Percentiles rank a stretch among this genome's conserved stretches.
phyloP scores from a whole-genome alignment of 2,113 vertebrate genomes.

The Phaethon lepturus region DNA sequence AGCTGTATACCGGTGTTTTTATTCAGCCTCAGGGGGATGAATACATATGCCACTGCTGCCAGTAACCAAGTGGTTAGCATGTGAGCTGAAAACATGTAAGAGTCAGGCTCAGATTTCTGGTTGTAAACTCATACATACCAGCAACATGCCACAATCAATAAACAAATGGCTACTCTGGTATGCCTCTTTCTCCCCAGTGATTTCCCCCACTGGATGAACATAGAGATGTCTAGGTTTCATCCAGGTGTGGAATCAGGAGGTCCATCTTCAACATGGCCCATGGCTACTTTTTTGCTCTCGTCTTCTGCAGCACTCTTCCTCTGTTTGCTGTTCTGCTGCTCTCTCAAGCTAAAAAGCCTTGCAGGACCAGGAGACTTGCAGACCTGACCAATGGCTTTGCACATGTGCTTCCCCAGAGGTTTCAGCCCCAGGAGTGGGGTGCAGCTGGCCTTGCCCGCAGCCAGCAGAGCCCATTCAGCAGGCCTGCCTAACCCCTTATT shows the following conservation, averaged over 20 bases:
- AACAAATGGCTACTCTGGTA: neutral
- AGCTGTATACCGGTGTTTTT: neutral
- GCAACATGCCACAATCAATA: neutral
- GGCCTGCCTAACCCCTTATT: neutral
- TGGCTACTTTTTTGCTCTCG: neutral
- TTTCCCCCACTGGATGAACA: neutral
- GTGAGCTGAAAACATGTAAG: neutral
- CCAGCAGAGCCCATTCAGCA: neutral
- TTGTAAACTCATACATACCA: neutral
- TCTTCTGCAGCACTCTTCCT: neutral
- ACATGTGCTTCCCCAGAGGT: neutral
- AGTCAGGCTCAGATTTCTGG: neutral
- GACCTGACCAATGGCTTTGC: neutral
- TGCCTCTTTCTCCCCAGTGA: neutral
- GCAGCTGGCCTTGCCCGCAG: neutral
- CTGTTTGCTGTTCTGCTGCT: neutral
- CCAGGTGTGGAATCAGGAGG: neutral
- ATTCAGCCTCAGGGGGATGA: neutral
- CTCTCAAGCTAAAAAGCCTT: neutral
- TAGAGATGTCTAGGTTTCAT: neutral
- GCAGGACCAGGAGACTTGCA: neutral
- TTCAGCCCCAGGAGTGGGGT: neutral
- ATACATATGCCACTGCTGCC: neutral
- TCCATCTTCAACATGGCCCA: neutral
- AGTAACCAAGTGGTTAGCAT: neutral